These are phyloP conservation scores for Australoheros scitulus DNA, from an alignment of 2,113 vertebrate species.

Conservation along the genomic window DNA sequence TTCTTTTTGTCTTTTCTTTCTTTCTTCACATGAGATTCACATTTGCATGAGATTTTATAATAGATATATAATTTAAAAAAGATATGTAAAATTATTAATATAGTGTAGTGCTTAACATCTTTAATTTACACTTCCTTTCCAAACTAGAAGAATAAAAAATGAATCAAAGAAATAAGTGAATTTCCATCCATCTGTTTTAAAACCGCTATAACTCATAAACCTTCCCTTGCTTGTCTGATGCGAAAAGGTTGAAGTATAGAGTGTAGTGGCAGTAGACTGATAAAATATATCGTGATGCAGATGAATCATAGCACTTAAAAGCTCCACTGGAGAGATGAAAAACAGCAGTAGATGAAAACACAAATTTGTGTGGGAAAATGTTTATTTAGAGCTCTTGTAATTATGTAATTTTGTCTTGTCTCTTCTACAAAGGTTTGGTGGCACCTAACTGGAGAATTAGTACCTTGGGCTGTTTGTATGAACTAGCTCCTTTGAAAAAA, in stretches of 20 bases:
- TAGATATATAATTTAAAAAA: no score
- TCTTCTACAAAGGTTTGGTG: background rate
- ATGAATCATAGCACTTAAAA: background rate
- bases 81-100: background rate
- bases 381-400: background rate
- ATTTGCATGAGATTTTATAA: background rate
- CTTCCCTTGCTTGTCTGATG: background rate
- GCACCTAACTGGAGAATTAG: conserved; percentile 1
- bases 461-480: background rate
- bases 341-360: background rate
- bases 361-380: background rate
- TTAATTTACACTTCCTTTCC: background rate
- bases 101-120: background rate
- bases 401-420: background rate
- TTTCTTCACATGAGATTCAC: background rate
- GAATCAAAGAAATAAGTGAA: background rate
- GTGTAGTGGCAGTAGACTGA: background rate
- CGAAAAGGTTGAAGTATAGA: background rate
- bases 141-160: background rate
- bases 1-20: background rate
- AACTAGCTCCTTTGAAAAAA: background rate
- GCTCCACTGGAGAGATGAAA: background rate
- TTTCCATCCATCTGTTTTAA: background rate
- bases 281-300: background rate
- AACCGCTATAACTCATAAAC: background rate